phyloP scores from a whole-genome alignment of 2,797 vertebrate species.

The Eleutherodactylus coqui region DNA sequence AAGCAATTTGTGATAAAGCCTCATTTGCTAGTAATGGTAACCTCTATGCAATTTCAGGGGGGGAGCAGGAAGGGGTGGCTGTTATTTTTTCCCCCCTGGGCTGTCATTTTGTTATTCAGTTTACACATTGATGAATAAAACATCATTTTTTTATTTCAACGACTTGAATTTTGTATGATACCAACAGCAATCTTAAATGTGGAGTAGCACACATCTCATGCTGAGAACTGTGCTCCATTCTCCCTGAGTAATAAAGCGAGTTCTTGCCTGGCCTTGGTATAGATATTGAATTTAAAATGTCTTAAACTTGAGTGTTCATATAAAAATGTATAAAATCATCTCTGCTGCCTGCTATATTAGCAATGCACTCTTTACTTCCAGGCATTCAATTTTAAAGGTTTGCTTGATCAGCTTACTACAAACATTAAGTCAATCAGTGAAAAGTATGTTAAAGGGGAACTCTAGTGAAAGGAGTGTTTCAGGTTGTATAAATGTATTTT shows the following conservation, averaged over 20 bases:
- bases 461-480: background rate
- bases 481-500: background rate
- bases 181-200: conserved; percentile 49
- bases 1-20: background rate
- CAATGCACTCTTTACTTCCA: conserved; percentile 10
- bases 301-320: conserved; percentile 5
- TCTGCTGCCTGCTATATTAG: conserved; percentile 28
- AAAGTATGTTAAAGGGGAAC: background rate
- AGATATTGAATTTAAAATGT: conserved; percentile 44
- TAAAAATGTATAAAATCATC: conserved; percentile 34
- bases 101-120: conserved; percentile 32
- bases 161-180: conserved; percentile 41
- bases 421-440: background rate
- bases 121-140: conserved; percentile 56
- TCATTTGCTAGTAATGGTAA: conserved; percentile 3
- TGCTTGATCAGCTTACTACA: conserved; percentile 2
- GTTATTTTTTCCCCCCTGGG: conserved; percentile 22
- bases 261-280: conserved; percentile 30
- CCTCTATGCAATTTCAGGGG: background rate
- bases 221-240: conserved; percentile 10
- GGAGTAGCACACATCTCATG: conserved; percentile 24
- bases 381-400: background rate
- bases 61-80: too few relatives aligned
- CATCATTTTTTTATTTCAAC: conserved; percentile 40
- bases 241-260: conserved; percentile 42